Base-by-base conservation (phyloP, 1,140 invertebrate species). In the Streblospio benedicti region DNA sequence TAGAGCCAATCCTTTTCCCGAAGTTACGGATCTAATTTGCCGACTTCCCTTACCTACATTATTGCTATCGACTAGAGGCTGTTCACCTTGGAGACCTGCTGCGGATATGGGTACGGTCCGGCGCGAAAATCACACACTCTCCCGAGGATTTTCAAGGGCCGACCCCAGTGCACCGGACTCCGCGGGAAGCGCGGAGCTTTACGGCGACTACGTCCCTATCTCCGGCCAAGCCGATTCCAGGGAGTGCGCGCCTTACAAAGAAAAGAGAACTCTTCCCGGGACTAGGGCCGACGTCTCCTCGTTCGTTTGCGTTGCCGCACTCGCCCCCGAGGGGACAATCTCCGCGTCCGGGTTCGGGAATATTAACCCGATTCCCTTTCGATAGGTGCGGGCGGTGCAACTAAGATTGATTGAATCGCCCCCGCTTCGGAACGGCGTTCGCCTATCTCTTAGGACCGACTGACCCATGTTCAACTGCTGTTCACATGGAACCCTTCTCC, bases 401-500 rank as follows among this genome's bases (percentile, higher is more conserved):
- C 20, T 6, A 33, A 35, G 20, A 18, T 33, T 14, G 16, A 31
- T 4, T 35, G n/a, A 28, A 52, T 35, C 58, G 58, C 53, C 53
- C 59, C 65, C 64, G 33, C 56, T 67, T 69, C 62, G 59, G 65
- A 72, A 75, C 69, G 70, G 74, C 67, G 55, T 76, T 81, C 69
- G 61, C 77, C 74, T 66, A 69, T 73, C 67, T 61, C 77, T 83
- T 81, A 81, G 80, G 77, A 87, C 85, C 86, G 86, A 89, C 87
- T 89, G 81, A 89, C 86, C 86, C 86, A 85, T 86, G 85, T 86
- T 81, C 87, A 89, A 91, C 82, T 80, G 85, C 87, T 88, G 87
- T 90, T 89, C 83, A 87, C 86, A 86, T 84, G 87, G 86, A 90
- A 84, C 82, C 80, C 76, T 89, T 88, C 85, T 88, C 87, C 86